phyloP scores from a whole-genome alignment of 2,797 vertebrate genomes.

The Pelodytes ibericus region DNA sequence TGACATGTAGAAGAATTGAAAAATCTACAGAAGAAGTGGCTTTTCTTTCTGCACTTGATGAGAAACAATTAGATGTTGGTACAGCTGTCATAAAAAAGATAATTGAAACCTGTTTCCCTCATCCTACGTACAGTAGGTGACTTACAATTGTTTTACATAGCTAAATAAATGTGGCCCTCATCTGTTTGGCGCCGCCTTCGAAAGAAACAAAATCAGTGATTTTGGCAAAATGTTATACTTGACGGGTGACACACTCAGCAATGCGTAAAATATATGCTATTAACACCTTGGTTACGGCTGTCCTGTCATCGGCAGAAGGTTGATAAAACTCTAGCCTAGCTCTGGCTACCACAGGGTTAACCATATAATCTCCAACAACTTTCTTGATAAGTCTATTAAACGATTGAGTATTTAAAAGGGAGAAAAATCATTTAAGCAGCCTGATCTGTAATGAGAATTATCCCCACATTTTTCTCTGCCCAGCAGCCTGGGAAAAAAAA shows the following conservation, averaged over 20 bases:
- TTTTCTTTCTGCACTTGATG: constrained; percentile 85
- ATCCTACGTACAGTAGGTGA: constrained; percentile 62
- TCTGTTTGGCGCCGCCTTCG: no score
- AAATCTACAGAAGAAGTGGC: constrained; percentile 97
- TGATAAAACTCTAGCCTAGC: no score
- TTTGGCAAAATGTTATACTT: no score
- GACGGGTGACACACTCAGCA: no score
- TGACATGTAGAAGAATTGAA: constrained; percentile 96
- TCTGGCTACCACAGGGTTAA: no score
- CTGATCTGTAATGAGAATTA: constrained; percentile 16
- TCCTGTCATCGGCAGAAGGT: no score
- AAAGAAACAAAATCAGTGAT: no score
- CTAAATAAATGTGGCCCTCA: no score
- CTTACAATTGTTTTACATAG: constrained; percentile 68
- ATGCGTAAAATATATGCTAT: no score
- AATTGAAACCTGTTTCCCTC: constrained; percentile 72
- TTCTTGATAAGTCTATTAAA: background rate
- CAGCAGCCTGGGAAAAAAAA: constrained; percentile 65
- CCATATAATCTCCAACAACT: no score
- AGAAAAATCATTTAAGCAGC: background rate
- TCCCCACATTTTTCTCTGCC: constrained; percentile 56
- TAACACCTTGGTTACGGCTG: no score
- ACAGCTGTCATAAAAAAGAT: constrained; percentile 82
- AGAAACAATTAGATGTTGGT: constrained; percentile 84
- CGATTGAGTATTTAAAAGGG: background rate